Percentiles rank a stretch among this genome's conserved stretches.
Conservation (phyloP, 2,888 invertebrate species). For the Stramonita haemastoma region DNA sequence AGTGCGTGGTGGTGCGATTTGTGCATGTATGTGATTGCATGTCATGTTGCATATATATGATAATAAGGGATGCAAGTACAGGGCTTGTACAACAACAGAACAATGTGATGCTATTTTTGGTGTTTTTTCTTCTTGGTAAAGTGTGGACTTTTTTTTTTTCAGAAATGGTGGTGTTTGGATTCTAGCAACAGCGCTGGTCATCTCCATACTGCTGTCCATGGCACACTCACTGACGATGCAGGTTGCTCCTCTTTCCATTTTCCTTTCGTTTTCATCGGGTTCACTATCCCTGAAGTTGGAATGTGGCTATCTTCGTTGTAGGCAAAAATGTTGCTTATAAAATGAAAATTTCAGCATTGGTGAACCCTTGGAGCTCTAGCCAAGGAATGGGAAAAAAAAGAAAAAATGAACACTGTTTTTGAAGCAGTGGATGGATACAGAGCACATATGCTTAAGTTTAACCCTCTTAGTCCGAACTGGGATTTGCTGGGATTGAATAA, state of each 20-base stretch:
- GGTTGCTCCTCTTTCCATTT: constrained; percentile 22
- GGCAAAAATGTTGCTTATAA: too few relatives aligned
- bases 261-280: not conserved
- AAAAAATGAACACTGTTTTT: too few relatives aligned
- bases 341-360: too few relatives aligned
- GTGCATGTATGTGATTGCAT: not conserved
- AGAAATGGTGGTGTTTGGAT: constrained; percentile 43
- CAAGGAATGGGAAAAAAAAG: too few relatives aligned
- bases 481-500: too few relatives aligned
- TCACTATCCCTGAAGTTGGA: too few relatives aligned
- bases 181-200: constrained; percentile 35
- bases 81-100: too few relatives aligned
- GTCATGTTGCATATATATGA: not conserved
- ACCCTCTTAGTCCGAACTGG: too few relatives aligned
- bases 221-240: constrained; percentile 13
- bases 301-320: too few relatives aligned
- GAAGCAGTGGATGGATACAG: too few relatives aligned
- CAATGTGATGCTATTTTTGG: not conserved
- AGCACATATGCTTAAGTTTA: too few relatives aligned
- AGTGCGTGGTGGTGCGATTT: not conserved
- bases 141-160: not conserved
- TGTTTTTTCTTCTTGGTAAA: not conserved
- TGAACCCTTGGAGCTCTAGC: too few relatives aligned
- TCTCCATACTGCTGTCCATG: constrained; percentile 42
- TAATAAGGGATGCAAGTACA: not conserved